phyloP scores from a whole-genome alignment of 1,140 invertebrate genomes.

The Neodiprion lecontei region DNA sequence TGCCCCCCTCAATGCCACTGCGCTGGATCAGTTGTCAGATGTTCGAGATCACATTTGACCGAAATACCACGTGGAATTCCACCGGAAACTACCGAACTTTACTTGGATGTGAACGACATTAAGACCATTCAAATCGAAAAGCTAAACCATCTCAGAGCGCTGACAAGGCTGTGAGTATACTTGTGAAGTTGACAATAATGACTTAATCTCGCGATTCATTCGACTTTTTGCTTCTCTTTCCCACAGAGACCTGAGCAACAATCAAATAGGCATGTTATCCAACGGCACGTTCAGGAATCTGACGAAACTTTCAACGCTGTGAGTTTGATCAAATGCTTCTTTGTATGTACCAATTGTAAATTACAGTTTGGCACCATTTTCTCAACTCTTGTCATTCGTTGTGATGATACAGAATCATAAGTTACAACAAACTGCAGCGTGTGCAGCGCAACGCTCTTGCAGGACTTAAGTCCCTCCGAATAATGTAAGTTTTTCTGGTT shows the following conservation, averaged over 20 bases:
- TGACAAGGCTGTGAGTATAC: slow-evolving; percentile 86
- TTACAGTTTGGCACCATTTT: slow-evolving; percentile 13
- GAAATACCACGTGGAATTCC: slow-evolving; percentile 91
- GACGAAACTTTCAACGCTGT: slow-evolving; percentile 90
- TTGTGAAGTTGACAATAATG: slow-evolving; percentile 12
- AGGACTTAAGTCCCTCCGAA: slow-evolving; percentile 86
- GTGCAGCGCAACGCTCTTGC: slow-evolving; percentile 87
- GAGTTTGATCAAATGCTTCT: slow-evolving; percentile 63
- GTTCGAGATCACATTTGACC: slow-evolving; percentile 85
- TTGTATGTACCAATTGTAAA: slow-evolving; percentile 24
- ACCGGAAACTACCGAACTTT: slow-evolving; percentile 94
- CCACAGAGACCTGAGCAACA: slow-evolving; percentile 95
- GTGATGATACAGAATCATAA: slow-evolving; percentile 81
- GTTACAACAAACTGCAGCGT: slow-evolving; percentile 96
- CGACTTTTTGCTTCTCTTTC: slow-evolving; percentile 29
- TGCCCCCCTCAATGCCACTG: slow-evolving; percentile 94
- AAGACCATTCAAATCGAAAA: slow-evolving; percentile 83
- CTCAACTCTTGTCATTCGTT: slow-evolving; percentile 15
- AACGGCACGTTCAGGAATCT: slow-evolving; percentile 92
- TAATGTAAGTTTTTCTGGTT: slow-evolving; percentile 72
- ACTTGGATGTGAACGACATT: slow-evolving; percentile 97
- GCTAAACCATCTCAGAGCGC: slow-evolving; percentile 83
- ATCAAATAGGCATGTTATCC: slow-evolving; percentile 89
- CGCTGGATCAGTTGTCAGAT: slow-evolving; percentile 93
- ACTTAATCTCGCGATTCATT: slow-evolving; percentile 1